phyloP scores from a whole-genome alignment of 2,888 invertebrate species.

The Agriotes lineatus region DNA sequence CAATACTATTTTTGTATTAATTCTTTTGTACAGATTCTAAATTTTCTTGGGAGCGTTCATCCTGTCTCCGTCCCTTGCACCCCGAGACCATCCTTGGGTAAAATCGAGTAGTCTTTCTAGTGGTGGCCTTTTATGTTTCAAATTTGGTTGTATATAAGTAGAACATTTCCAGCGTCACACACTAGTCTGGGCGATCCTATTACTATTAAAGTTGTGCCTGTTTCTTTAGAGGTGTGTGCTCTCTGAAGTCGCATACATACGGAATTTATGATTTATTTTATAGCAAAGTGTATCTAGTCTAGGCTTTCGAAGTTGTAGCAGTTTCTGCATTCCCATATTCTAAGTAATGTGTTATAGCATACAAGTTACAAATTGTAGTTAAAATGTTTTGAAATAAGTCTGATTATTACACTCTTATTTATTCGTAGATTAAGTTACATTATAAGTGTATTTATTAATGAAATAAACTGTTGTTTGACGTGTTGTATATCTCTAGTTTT shows the following conservation, averaged over 20 bases:
- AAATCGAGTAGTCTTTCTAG: slow-evolving; percentile 26
- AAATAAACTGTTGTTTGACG: background rate
- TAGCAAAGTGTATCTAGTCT: slow-evolving; percentile 16
- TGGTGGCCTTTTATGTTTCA: no score
- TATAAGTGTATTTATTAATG: background rate
- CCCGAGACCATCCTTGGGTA: slow-evolving; percentile 38
- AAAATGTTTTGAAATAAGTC: slow-evolving; percentile 24
- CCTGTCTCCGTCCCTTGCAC: slow-evolving; percentile 38
- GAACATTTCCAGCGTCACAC: no score
- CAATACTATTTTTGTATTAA: slow-evolving; percentile 4
- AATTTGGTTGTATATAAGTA: no score
- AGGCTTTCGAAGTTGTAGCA: slow-evolving; percentile 3
- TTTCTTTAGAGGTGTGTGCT: no score
- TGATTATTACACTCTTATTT: slow-evolving; percentile 33
- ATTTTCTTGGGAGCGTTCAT: slow-evolving; percentile 26
- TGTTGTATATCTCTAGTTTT: no score
- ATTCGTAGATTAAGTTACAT: slow-evolving; percentile 16
- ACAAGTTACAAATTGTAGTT: background rate
- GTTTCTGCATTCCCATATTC: slow-evolving; percentile 16
- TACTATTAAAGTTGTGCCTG: no score
- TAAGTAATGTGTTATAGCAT: slow-evolving; percentile 19
- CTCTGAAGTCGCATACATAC: background rate
- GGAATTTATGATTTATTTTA: slow-evolving; percentile 1
- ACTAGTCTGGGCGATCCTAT: no score
- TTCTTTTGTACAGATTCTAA: slow-evolving; percentile 35